Evolutionary conservation across 1,140 invertebrate species (phyloP).

Genomic region (Neodiprion pinetum): DNA sequence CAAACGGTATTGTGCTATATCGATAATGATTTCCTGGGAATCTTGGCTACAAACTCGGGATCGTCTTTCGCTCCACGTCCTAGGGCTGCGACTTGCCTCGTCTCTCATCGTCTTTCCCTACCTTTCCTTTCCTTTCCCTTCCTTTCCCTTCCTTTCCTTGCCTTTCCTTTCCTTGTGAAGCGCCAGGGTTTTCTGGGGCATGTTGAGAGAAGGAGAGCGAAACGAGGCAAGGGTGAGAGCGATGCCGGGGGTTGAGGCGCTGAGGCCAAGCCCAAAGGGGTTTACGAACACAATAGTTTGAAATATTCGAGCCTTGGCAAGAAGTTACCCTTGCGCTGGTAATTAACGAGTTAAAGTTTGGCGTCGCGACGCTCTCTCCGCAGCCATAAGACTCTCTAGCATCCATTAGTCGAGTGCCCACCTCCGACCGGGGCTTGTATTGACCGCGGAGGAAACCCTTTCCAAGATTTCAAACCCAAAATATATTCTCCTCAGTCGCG

Average conservation of each 20-base stretch:
- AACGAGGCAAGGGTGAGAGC: neutral
- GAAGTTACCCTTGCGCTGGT: conserved; percentile 62
- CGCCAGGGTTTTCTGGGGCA: neutral
- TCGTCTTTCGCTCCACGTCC: conserved; percentile 24
- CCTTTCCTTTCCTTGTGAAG: neutral
- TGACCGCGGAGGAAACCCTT: conserved; percentile 59
- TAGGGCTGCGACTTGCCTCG: neutral
- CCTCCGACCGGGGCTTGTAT: conserved; percentile 56
- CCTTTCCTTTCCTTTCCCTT: conserved; percentile 15
- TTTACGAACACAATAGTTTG: conserved; percentile 63
- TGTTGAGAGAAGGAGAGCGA: neutral
- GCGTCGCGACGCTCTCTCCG: conserved; percentile 51
- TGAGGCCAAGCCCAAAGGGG: conserved; percentile 50
- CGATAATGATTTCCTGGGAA: conserved; percentile 39
- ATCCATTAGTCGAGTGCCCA: conserved; percentile 63
- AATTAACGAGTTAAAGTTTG: conserved; percentile 66
- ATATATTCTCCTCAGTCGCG: neutral
- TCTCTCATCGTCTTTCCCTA: neutral
- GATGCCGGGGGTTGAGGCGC: neutral
- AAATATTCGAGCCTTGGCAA: conserved; percentile 63
- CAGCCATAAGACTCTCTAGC: conserved; percentile 52
- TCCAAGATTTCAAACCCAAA: conserved; percentile 24
- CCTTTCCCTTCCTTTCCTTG: neutral
- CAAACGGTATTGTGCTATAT: conserved; percentile 38
- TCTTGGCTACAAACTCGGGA: conserved; percentile 28